These are phyloP conservation scores for Scatophagus argus DNA, from an alignment of 2,113 vertebrate species.

Conservation along the genomic window DNA sequence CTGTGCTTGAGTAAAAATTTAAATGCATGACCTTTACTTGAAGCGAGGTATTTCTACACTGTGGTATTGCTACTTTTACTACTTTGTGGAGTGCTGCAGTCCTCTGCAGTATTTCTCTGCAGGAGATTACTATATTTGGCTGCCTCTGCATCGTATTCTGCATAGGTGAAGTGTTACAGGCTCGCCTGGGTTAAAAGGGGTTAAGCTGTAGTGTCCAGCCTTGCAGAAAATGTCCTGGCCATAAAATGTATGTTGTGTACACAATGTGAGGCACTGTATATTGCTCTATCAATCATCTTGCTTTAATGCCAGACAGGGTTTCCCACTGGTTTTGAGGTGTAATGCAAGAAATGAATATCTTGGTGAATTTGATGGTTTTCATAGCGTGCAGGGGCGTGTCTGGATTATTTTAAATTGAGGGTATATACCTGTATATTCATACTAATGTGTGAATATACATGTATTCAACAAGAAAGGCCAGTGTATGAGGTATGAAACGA, in stretches of 20 bases:
- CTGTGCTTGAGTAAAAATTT: too few relatives aligned
- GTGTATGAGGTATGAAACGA: not conserved
- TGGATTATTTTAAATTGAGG: not conserved
- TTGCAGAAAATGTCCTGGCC: slow-evolving; percentile 16
- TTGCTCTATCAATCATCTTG: slow-evolving; percentile 34
- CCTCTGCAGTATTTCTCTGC: not conserved
- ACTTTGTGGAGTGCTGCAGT: too few relatives aligned
- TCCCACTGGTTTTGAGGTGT: not conserved
- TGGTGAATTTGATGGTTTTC: not conserved
- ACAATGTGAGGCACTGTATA: slow-evolving; percentile 18
- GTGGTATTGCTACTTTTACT: too few relatives aligned
- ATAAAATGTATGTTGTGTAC: slow-evolving; percentile 29
- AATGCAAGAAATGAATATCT: not conserved
- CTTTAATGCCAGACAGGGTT: not conserved
- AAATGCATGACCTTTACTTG: too few relatives aligned
- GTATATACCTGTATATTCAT: not conserved
- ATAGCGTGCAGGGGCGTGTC: not conserved
- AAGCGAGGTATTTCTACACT: too few relatives aligned
- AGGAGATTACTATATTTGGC: not conserved
- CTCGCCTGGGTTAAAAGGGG: slow-evolving; percentile 25
- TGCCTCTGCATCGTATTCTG: not conserved
- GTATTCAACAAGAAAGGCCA: not conserved
- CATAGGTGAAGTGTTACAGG: not conserved
- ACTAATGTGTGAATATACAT: not conserved
- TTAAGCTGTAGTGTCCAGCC: slow-evolving; percentile 31